Evolutionary conservation across 2,888 invertebrate genomes (phyloP).

Genomic region (Agrochola circellaris): DNA sequence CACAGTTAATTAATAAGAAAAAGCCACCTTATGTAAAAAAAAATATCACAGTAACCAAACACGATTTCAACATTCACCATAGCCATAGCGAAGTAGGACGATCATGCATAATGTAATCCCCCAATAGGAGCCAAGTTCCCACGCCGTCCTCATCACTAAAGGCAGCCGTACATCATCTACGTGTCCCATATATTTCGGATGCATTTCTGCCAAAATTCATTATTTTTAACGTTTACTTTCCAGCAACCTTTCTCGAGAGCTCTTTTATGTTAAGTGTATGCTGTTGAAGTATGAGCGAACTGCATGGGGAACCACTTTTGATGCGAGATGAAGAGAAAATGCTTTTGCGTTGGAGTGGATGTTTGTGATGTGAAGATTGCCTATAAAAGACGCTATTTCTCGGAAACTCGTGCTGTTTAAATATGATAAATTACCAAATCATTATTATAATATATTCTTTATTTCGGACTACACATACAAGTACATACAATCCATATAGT

Average conservation of each 20-base stretch:
- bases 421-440: not conserved
- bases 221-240: slow-evolving; percentile 63
- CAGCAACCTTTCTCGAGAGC: slow-evolving; percentile 41
- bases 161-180: slow-evolving; percentile 56
- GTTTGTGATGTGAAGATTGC: slow-evolving; percentile 23
- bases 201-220: slow-evolving; percentile 67
- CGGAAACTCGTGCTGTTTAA: not conserved
- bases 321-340: slow-evolving; percentile 37
- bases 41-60: not conserved
- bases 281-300: slow-evolving; percentile 60
- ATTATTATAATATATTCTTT: too few species aligned
- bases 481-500: too few species aligned
- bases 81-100: slow-evolving; percentile 37
- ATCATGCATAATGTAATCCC: slow-evolving; percentile 56
- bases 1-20: too few species aligned
- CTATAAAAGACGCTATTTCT: slow-evolving; percentile 17
- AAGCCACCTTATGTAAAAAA: too few species aligned
- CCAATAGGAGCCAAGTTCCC: slow-evolving; percentile 55
- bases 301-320: slow-evolving; percentile 52
- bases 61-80: slow-evolving; percentile 15
- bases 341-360: not conserved
- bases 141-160: slow-evolving; percentile 44
- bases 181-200: slow-evolving; percentile 65
- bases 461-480: too few species aligned
- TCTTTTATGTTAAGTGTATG: slow-evolving; percentile 56